Base-by-base conservation (phyloP, 2,888 invertebrate species). In the Nomada ruficornis region DNA sequence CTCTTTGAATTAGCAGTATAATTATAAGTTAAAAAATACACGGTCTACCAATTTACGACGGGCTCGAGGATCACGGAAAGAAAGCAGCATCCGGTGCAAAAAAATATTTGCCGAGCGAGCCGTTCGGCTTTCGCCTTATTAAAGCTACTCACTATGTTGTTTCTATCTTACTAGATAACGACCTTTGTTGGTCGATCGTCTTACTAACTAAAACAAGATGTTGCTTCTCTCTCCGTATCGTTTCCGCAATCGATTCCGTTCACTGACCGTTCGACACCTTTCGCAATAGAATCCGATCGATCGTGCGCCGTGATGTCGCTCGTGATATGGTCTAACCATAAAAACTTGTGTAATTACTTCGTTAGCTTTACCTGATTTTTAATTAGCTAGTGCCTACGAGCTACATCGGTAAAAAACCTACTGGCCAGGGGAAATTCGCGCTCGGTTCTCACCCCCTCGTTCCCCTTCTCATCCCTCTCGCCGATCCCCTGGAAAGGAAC, bases 281-380 rank as follows among this genome's bases (percentile, higher is more conserved):
- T 70, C 67, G 75, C 64, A 59, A 67, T 54, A 47, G 65, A 83
- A 75, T 44, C 79, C 84, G 83, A 85, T 78, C 84, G 77, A 77
- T 75, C 77, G 73, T 83, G 75, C 75, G 77, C 84, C 87, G 85
- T 80, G 85, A 81, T 81, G 69, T 72, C 90, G 83, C 80, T 57
- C 74, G 80, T 92, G 93, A 93, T 93, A 93, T 93, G 92, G 93
- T 90, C 90, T 92, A 91, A 92, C 90, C 92, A 90, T 92, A 88
- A 85, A 87, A 85, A 86, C 63, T 86, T 74, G 79, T 62, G 77
- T 76, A 75, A 77, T 81, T 74, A 77, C 77, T 81, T 77, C 80
- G 80, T 80, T 69, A 84, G 70, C 75, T 79, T 81, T 80, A 77
- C 67, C 73, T 83, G 82, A 87, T 77, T 80, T 83, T 86, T 85